Evolutionary conservation across 2,113 vertebrate species (phyloP).

Genomic region (Chunga burmeisteri): DNA sequence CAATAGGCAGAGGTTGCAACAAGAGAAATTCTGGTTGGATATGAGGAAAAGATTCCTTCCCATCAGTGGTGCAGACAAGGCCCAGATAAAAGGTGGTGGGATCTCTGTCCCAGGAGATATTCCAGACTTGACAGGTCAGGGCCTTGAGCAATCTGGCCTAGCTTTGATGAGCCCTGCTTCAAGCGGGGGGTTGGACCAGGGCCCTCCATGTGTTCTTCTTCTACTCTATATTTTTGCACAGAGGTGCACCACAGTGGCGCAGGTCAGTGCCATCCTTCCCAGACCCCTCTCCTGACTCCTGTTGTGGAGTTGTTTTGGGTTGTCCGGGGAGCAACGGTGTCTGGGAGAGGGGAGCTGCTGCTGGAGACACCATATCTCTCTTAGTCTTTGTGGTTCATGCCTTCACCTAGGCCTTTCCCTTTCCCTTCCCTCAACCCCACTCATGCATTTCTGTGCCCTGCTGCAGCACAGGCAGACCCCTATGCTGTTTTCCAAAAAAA

Average conservation of each 20-base stretch:
- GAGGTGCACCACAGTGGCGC: fast-evolving
- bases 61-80: neutral
- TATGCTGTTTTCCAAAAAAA: neutral
- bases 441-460: neutral
- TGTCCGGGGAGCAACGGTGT: fast-evolving
- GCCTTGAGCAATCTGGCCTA: neutral
- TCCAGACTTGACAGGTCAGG: neutral
- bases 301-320: neutral
- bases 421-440: neutral
- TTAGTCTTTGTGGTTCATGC: neutral
- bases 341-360: neutral
- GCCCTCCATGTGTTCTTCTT: neutral
- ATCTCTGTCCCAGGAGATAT: neutral
- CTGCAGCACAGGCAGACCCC: neutral
- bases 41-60: neutral
- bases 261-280: neutral
- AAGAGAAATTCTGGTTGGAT: neutral
- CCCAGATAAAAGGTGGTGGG: neutral
- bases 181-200: neutral
- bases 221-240: neutral
- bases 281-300: neutral
- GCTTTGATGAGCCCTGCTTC: neutral
- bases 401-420: neutral
- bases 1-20: neutral
- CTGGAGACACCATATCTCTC: neutral